Evolutionary conservation across 2,113 vertebrate species (phyloP).

Genomic region (Orthonyx spaldingii): DNA sequence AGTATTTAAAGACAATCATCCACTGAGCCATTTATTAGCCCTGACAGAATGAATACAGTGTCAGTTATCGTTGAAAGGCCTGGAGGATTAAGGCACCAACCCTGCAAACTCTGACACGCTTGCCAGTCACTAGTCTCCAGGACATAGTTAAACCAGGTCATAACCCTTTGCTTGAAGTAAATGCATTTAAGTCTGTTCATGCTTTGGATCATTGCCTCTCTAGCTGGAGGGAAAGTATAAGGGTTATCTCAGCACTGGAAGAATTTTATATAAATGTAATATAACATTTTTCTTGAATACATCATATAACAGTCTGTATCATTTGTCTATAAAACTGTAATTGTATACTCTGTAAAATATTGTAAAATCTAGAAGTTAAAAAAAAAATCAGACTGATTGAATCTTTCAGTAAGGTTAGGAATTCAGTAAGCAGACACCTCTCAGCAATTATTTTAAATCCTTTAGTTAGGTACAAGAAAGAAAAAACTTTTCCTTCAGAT

Average conservation of each 20-base stretch:
- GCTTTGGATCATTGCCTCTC: conserved; percentile 2
- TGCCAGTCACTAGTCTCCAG: conserved; percentile 1
- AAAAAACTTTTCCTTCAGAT: not conserved
- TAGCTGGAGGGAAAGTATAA: not conserved
- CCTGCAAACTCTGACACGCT: not conserved
- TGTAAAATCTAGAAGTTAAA: not conserved
- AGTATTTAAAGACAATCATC: conserved; percentile 13
- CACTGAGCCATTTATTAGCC: not conserved
- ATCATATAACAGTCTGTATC: not conserved
- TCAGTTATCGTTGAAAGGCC: not conserved
- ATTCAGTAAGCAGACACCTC: not conserved
- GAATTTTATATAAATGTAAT: not conserved
- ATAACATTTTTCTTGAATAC: not conserved
- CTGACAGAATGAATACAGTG: not conserved
- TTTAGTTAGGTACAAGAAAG: not conserved
- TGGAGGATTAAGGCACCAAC: not conserved
- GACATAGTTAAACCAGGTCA: conserved; percentile 16
- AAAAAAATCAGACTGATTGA: not conserved
- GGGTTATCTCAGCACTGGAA: not conserved
- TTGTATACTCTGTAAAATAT: not conserved
- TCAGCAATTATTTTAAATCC: not conserved
- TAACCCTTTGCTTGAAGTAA: conserved; percentile 23
- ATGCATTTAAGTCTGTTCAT: not conserved
- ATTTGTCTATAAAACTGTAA: not conserved
- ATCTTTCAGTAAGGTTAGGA: not conserved